Conservation (phyloP, 2,888 invertebrate genomes). For the Diaperis boleti region DNA sequence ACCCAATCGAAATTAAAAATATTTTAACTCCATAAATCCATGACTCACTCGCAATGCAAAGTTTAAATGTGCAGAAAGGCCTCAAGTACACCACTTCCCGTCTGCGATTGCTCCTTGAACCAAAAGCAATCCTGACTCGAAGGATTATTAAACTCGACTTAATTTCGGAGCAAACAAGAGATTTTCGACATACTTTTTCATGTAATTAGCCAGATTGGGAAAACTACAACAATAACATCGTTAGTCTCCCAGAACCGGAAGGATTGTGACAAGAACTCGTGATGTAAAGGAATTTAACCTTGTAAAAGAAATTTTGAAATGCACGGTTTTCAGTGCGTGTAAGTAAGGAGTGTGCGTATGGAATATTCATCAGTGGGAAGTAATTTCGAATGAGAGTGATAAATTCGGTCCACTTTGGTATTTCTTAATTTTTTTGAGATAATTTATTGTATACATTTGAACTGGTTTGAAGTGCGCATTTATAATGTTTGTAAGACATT, state of each 20-base stretch:
- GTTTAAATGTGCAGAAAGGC: background rate
- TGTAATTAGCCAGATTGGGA: constrained; percentile 15
- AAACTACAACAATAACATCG: constrained; percentile 8
- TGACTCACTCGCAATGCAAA: background rate
- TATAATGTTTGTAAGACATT: too few species aligned
- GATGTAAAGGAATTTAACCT: constrained; percentile 36
- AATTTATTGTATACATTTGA: background rate
- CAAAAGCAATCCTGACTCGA: background rate
- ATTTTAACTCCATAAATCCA: background rate
- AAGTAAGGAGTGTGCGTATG: background rate
- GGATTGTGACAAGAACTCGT: constrained; percentile 33
- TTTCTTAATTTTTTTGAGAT: background rate
- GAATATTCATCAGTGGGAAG: constrained; percentile 11
- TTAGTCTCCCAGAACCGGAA: constrained; percentile 17
- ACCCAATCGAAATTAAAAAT: too few species aligned
- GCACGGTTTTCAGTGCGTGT: constrained; percentile 29
- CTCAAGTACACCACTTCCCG: background rate
- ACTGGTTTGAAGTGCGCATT: background rate
- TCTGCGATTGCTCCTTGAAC: background rate
- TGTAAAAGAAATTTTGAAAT: constrained; percentile 28
- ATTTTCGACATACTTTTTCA: background rate
- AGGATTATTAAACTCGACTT: background rate
- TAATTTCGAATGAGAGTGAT: too few species aligned
- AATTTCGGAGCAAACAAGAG: background rate
- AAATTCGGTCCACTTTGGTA: background rate